Evolutionary conservation across 2,888 invertebrate species (phyloP), one percentile per base, ranked within the genome.

Genomic region (Neoaliturus tenellus): DNA sequence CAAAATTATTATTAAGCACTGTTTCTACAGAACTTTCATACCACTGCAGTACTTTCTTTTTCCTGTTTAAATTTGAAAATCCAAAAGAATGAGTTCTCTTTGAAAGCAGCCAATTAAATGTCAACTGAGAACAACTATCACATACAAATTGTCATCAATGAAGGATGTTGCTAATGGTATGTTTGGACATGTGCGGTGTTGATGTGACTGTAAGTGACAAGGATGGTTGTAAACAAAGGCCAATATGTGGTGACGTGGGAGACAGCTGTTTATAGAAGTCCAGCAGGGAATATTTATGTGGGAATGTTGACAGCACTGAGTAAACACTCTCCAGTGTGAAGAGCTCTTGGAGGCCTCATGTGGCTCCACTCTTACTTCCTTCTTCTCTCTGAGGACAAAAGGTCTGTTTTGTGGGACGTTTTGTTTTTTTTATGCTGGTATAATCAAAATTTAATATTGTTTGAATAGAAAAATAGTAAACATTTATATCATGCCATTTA

Each of bases 221-320:
- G 23, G 23, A 23, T 35, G 35, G 39, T 35, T 69, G 23, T 35
- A 69, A 69, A 39, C 69, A 69, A 69, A 39, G 5, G 39, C 35
- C 6, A 69, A 4, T 2, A 4, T 2, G 8, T 6, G 20, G 35
- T 4, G 39, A 39, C 5, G n/a, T n/a, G 23, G 33, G 69, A 69
- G 69, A 69, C 69, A 39, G 69, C 33, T 69, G 69, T 69, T 69
- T 69, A 69, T 20, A 33, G 67, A n/a, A 17, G 67, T 33, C 67
- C 67, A 67, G 8, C 69, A 17, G 39, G 39, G 69, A 69, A 69
- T 69, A 69, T 69, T 69, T 69, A 69, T 39, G 69, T 69, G 69
- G 69, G 69, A 69, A 69, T 69, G 69, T 69, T 69, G 69, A 69
- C 69, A 69, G 69, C 69, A 5, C 69, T 35, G 69, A 35, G 39